These are phyloP conservation scores for Rhopalosiphum nymphaeae DNA, from an alignment of 2,888 invertebrate species.

Conservation along the genomic window DNA sequence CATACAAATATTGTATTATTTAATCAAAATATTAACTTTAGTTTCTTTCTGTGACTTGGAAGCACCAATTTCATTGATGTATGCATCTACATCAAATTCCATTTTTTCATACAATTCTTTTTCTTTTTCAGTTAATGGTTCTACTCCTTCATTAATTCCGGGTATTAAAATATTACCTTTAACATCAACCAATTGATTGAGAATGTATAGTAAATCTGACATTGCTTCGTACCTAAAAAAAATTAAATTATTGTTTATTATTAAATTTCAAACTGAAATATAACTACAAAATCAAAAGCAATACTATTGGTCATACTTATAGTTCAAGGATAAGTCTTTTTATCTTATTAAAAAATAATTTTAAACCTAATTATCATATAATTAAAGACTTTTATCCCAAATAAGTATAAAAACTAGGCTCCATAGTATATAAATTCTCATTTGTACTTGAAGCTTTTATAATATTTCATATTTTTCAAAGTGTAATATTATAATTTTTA, in stretches of 20 bases:
- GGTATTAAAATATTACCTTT: constrained; percentile 89
- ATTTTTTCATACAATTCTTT: constrained; percentile 73
- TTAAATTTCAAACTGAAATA: neutral
- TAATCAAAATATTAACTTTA: constrained; percentile 66
- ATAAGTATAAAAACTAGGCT: neutral
- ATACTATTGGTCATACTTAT: neutral
- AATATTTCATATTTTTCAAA: neutral
- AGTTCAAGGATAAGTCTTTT: neutral
- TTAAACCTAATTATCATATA: neutral
- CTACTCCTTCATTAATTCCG: constrained; percentile 83
- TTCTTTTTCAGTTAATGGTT: constrained; percentile 72
- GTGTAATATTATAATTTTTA: neutral
- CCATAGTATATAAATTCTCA: neutral
- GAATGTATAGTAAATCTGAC: constrained; percentile 89
- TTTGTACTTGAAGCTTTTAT: neutral
- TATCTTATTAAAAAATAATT: neutral
- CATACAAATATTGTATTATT: neutral
- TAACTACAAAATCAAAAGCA: neutral
- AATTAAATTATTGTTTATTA: neutral
- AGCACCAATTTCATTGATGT: constrained; percentile 67
- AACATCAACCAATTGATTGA: constrained; percentile 86
- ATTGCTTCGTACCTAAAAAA: constrained; percentile 83
- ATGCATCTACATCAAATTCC: constrained; percentile 74
- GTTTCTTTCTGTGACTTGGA: constrained; percentile 67
- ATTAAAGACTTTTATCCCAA: neutral